Evolutionary conservation across 2,113 vertebrate species (phyloP).

Genomic region (Rhea pennata): DNA sequence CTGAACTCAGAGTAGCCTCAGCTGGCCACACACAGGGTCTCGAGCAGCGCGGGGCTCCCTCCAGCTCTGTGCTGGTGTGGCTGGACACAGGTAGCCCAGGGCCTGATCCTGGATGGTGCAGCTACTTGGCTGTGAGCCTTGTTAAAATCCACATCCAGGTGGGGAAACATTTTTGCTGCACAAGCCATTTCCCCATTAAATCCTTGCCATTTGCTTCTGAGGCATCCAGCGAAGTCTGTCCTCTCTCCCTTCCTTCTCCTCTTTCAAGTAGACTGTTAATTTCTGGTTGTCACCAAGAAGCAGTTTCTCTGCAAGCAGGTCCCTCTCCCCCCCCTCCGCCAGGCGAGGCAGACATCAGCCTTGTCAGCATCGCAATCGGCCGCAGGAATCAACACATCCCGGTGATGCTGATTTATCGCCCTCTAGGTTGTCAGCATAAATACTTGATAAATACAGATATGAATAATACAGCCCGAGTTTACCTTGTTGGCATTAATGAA

Average conservation of each 20-base stretch:
- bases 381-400: not conserved
- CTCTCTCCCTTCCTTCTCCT: too few relatives aligned
- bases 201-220: not conserved
- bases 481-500: not conserved
- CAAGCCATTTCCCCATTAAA: not conserved
- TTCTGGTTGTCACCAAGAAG: not conserved
- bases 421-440: conserved; percentile 7
- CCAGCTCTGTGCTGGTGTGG: not conserved
- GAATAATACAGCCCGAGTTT: conserved; percentile 20
- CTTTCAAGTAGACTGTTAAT: not conserved
- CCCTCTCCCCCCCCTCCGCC: not conserved
- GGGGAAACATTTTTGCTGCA: not conserved
- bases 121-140: not conserved
- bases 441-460: not conserved
- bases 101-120: rapidly evolving
- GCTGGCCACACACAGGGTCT: rapidly evolving
- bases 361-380: not conserved
- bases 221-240: not conserved
- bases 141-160: not conserved
- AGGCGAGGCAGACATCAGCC: not conserved
- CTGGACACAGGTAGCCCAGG: not conserved
- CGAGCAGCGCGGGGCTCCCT: rapidly evolving
- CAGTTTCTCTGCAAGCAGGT: not conserved
- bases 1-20: not conserved
- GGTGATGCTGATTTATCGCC: not conserved